Evolutionary conservation across 2,797 vertebrate species (phyloP).

Genomic region (Sandelia bainsii): DNA sequence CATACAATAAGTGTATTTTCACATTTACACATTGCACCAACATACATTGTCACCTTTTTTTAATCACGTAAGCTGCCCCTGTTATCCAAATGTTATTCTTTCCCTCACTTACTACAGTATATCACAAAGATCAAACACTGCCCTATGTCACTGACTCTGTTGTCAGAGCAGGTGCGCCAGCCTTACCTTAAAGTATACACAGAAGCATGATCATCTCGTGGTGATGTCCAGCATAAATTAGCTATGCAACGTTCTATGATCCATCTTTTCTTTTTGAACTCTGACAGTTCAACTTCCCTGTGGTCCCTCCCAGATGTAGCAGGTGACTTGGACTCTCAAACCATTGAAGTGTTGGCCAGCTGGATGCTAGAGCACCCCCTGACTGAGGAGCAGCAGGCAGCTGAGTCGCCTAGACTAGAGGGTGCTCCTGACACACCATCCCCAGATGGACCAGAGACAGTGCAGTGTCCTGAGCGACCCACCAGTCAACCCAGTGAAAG

Average conservation of each 20-base stretch:
- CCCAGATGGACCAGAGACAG: constrained; percentile 86
- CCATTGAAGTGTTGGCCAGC: constrained; percentile 86
- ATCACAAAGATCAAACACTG: constrained; percentile 16
- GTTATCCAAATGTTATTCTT: not conserved
- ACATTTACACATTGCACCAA: constrained; percentile 14
- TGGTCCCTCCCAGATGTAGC: constrained; percentile 80
- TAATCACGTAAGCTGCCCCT: not conserved
- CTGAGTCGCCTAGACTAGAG: constrained; percentile 61
- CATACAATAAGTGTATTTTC: not conserved
- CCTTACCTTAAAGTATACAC: constrained; percentile 17
- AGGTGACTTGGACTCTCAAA: constrained; percentile 85
- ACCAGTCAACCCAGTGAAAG: constrained; percentile 83
- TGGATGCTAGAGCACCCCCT: constrained; percentile 90
- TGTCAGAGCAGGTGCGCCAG: constrained; percentile 30
- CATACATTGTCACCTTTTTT: not conserved
- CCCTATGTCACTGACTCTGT: not conserved
- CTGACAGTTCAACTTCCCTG: constrained; percentile 56
- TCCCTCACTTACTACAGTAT: not conserved
- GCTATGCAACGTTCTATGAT: constrained; percentile 31
- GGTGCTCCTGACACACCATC: constrained; percentile 77
- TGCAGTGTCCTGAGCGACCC: constrained; percentile 85
- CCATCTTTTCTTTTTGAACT: constrained; percentile 52
- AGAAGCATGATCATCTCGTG: constrained; percentile 26
- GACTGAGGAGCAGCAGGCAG: constrained; percentile 80
- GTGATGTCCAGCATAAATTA: constrained; percentile 43